A percentile compares a stretch with the other conserved stretches of the same genome.
Conservation (phyloP, 1,140 invertebrate species). For the Drosophila sproati region DNA sequence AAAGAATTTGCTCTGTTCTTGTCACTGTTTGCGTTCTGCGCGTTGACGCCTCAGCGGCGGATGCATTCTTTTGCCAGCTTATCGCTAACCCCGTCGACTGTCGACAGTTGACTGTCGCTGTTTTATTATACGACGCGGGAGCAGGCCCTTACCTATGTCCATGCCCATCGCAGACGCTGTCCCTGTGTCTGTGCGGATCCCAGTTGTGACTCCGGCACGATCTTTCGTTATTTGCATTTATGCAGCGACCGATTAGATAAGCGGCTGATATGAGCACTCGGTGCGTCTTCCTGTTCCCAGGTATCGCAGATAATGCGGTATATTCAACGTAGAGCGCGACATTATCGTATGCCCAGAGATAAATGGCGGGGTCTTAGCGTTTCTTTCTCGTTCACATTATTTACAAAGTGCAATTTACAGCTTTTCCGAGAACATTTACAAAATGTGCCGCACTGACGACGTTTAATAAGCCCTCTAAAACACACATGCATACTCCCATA, state of each 20-base stretch:
- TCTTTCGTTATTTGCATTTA: constrained; percentile 78
- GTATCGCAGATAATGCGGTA: constrained; percentile 66
- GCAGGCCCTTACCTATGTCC: constrained; percentile 10
- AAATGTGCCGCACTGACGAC: constrained; percentile 54
- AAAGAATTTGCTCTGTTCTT: constrained; percentile 83
- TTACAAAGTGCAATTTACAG: constrained; percentile 78
- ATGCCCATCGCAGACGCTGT: constrained; percentile 4
- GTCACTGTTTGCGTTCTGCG: constrained; percentile 64
- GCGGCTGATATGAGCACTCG: constrained; percentile 49
- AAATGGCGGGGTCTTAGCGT: constrained; percentile 67
- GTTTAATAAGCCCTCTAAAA: constrained; percentile 67
- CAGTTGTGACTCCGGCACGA: constrained; percentile 42
- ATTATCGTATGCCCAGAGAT: constrained; percentile 68
- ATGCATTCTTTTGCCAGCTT: constrained; percentile 69
- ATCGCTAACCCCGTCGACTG: constrained; percentile 61
- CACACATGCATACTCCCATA: constrained; percentile 12
- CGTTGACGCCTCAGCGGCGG: constrained; percentile 59
- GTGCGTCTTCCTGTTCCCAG: constrained; percentile 74
- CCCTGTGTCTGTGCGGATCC: constrained; percentile 16
- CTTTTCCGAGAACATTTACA: constrained; percentile 75
- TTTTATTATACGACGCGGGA: constrained; percentile 61
- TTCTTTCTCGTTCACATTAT: constrained; percentile 65
- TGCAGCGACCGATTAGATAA: constrained; percentile 79
- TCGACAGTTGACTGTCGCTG: constrained; percentile 45
- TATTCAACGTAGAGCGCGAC: constrained; percentile 57